These are phyloP conservation scores for Hylaea fasciaria DNA, from an alignment of 2,888 invertebrate species.

Conservation along the genomic window DNA sequence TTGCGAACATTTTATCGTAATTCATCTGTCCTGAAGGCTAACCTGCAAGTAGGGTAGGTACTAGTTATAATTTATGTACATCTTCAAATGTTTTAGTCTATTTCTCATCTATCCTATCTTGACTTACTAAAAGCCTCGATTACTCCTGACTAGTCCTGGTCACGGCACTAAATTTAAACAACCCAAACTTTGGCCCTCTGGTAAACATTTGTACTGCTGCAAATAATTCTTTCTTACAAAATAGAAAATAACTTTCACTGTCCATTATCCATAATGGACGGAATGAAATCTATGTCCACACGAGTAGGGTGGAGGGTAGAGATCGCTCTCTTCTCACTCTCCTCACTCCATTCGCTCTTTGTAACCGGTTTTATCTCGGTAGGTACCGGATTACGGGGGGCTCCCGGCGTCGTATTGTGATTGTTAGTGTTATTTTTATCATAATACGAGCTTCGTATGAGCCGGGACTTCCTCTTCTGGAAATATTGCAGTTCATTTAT, in stretches of 20 bases:
- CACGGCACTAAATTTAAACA: no score
- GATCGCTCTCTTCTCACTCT: not conserved
- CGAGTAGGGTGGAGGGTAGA: not conserved
- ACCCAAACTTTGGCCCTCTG: no score
- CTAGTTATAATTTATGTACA: not conserved
- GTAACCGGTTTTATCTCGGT: slow-evolving; percentile 10
- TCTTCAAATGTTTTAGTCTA: not conserved
- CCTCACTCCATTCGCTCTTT: slow-evolving; percentile 1
- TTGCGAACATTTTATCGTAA: slow-evolving; percentile 13
- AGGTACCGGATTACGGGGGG: slow-evolving; percentile 1
- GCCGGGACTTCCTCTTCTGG: not conserved
- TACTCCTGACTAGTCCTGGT: no score
- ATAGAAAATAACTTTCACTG: slow-evolving; percentile 13
- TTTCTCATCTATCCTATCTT: not conserved
- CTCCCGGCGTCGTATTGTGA: slow-evolving; percentile 3
- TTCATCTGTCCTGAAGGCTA: not conserved
- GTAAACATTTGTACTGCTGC: no score
- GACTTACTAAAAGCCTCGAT: no score
- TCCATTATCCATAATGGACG: slow-evolving; percentile 26
- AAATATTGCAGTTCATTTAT: not conserved
- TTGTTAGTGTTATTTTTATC: slow-evolving; percentile 8
- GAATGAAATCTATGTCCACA: slow-evolving; percentile 21
- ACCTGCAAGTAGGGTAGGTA: not conserved
- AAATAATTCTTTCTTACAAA: no score
- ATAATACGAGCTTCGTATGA: not conserved